Base-by-base conservation (phyloP, 2,113 vertebrate genomes). In the Psammodynastes pulverulentus region DNA sequence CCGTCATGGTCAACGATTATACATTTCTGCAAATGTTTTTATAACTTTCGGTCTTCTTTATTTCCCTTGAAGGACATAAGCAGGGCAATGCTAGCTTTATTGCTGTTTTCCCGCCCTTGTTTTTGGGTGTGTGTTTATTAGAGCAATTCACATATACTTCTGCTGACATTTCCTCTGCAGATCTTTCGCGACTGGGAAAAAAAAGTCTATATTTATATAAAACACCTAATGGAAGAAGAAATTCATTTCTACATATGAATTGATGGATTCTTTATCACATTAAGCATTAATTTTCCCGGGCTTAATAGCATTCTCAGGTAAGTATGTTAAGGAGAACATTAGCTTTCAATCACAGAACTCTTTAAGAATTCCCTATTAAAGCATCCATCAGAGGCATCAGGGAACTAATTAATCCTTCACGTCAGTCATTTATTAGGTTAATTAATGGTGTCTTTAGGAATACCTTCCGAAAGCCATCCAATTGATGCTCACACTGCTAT, bases 361-460 rank as follows among this genome's bases (percentile, higher is more conserved):
- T 92, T 96, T 94, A 93, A 94, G 43, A 94, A 88, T 91, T 13
- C 9, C 86, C 84, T 95, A 67, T 95, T 96, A 96, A 94, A 54
- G 56, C 54, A 56, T 93, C 3, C 45, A 93, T 0, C 4, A 53
- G 49, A 94, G 26, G 7, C 51, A 92, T 92, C 92, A 91, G 53
- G 84, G 51, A 95, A 89, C 3, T 48, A 95, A 94, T 94, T 93
- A 92, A 84, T 96, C 15, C 87, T 62, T 94, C 8, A 90, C 56
- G 88, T 45, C 89, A 29, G 24, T 92, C n/a, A 91, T 94, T 94
- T 95, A 91, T 94, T 90, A 87, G 6, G 79, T 90, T 95, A 94
- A 94, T 93, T 92, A 94, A 93, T 88, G 23, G 2, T 8, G 89
- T 91, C 10, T 92, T 94, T 84, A 52, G 39, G 84, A 93, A 84